Conservation (phyloP, 2,113 vertebrate species). For the Hemiscyllium ocellatum region DNA sequence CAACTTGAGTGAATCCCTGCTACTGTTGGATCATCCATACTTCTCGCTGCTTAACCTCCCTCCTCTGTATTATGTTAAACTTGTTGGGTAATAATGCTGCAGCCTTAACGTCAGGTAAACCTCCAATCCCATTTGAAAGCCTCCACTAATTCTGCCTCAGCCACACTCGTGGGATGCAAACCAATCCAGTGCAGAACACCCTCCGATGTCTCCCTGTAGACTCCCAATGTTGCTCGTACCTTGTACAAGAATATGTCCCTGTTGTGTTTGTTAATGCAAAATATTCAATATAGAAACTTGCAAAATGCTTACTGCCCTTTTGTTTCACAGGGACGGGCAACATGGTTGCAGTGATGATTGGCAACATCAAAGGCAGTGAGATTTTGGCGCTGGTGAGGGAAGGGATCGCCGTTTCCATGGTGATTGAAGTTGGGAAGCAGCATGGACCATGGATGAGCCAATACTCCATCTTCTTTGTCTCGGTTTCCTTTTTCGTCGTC, state of each 20-base stretch:
- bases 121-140: too few relatives aligned
- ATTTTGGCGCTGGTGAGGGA: constrained; percentile 53
- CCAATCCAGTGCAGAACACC: too few relatives aligned
- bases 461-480: constrained; percentile 78
- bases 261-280: too few relatives aligned
- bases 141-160: too few relatives aligned
- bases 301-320: neutral
- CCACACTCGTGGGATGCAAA: too few relatives aligned
- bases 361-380: constrained; percentile 63
- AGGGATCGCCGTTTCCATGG: constrained; percentile 63
- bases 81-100: neutral
- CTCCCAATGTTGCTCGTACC: neutral
- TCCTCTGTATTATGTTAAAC: neutral
- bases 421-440: constrained; percentile 71
- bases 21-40: too few relatives aligned
- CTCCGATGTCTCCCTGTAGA: neutral
- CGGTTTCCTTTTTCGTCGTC: constrained; percentile 72
- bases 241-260: neutral
- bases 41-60: too few relatives aligned
- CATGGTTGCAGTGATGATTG: constrained; percentile 75
- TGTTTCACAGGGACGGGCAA: constrained; percentile 61
- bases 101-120: neutral
- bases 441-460: constrained; percentile 68
- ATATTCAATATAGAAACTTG: neutral
- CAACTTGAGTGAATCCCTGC: neutral